Evolutionary conservation across 2,888 invertebrate species (phyloP), one percentile per base, ranked within the genome.

Genomic region (Minunthozetes semirufus): DNA sequence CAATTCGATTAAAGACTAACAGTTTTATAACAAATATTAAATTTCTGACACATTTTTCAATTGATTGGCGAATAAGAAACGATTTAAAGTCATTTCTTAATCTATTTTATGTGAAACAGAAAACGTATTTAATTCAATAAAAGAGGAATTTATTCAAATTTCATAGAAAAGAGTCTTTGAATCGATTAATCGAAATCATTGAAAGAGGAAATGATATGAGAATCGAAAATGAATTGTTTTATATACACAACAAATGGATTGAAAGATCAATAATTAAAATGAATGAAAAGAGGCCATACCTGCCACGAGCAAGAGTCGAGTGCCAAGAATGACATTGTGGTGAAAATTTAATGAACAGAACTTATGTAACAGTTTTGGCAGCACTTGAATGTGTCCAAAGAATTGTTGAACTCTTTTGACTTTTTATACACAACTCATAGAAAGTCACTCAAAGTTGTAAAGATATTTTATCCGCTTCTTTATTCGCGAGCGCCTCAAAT

Each of bases 301-400:
- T 78, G 78, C 78, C 78, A 78, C 73, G 78, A 78, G 76, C 78
- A 78, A 77, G 78, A 78, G 77, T 78, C 78, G 75, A 78, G 77
- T 70, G 78, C 76, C 56, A 77, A 75, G 72, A 78, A 78, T 75
- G 77, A 78, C 77, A 78, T 77, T 75, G 19, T 4, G 63, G 25
- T 63, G 63, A 63, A 63, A 63, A 63, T 63, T 29, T 38, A 63
- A 38, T 63, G 63, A 63, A 29, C 63, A 29, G 29, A 63, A 63
- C 17, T 33, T 63, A 38, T 33, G 17, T 5, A 17, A 9, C 5
- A 63, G 4, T 63, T 63, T 63, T 17, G 4, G 0, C 0, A 63
- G 17, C 19, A 63, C 63, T 63, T 63, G n/a, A 63, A 63, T 63
- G 11, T 63, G 63, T 63, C 63, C 63, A 63, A 63, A 63, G 33